These are phyloP conservation scores for Lepus americanus DNA, from an alignment of 2,113 vertebrate genomes.

Conservation along the genomic window DNA sequence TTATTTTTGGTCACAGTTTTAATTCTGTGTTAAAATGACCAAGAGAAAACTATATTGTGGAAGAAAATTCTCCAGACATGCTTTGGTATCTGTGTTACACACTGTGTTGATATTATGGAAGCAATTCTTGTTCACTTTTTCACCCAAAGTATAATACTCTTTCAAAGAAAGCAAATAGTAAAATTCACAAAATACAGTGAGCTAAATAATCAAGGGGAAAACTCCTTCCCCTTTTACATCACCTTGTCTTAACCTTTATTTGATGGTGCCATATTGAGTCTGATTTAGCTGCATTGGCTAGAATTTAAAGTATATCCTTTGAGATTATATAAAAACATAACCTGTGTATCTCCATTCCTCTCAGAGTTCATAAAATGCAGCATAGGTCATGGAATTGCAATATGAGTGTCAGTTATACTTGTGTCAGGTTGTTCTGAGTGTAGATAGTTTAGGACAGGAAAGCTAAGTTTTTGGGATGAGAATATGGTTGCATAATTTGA, in stretches of 20 bases:
- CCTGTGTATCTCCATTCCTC: constrained; percentile 6
- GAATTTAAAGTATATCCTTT: constrained; percentile 28
- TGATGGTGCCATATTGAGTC: constrained; percentile 64
- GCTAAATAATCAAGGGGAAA: constrained; percentile 19
- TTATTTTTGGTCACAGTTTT: constrained; percentile 64
- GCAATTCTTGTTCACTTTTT: constrained; percentile 9
- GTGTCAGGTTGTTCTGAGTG: neutral
- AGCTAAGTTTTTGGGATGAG: neutral
- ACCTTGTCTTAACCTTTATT: constrained; percentile 52
- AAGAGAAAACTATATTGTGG: constrained; percentile 58
- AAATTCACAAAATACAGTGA: constrained; percentile 11
- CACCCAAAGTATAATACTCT: neutral
- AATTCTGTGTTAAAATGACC: constrained; percentile 55
- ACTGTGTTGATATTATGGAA: constrained; percentile 58
- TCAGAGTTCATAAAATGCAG: neutral
- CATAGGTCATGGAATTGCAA: constrained; percentile 16
- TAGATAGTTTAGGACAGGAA: constrained; percentile 5
- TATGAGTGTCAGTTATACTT: neutral
- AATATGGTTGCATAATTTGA: constrained; percentile 29
- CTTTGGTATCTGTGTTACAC: constrained; percentile 23
- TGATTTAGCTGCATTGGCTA: constrained; percentile 31
- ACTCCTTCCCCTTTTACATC: constrained; percentile 19
- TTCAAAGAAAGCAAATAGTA: constrained; percentile 33
- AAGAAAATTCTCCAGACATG: constrained; percentile 29
- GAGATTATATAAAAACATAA: constrained; percentile 48